Evolutionary conservation across 2,888 invertebrate genomes (phyloP).

Genomic region (Adineta ricciae): DNA sequence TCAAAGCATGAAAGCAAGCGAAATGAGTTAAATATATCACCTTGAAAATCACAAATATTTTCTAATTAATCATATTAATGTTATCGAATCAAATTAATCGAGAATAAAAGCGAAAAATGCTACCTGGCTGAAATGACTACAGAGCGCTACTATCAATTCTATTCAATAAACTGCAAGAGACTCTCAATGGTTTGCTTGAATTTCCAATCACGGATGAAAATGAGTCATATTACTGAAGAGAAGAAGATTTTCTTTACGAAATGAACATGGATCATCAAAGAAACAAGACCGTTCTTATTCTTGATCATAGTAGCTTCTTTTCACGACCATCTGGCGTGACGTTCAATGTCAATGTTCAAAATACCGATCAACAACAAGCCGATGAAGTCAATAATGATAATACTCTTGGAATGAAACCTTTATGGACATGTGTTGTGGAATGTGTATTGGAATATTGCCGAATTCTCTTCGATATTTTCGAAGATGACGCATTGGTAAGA

Average conservation of each 20-base stretch:
- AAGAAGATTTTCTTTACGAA: neutral
- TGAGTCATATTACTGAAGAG: too few relatives aligned
- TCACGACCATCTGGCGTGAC: slow-evolving; percentile 70
- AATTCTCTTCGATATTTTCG: slow-evolving; percentile 93
- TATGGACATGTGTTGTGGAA: slow-evolving; percentile 93
- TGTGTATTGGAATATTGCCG: slow-evolving; percentile 87
- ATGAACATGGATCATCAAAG: neutral
- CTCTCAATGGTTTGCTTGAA: neutral
- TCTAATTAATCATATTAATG: too few relatives aligned
- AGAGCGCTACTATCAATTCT: neutral
- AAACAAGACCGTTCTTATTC: slow-evolving; percentile 79
- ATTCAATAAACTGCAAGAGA: neutral
- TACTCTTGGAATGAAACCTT: slow-evolving; percentile 57
- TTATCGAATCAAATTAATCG: too few relatives aligned
- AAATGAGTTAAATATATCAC: too few relatives aligned
- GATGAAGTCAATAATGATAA: neutral
- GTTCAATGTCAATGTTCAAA: slow-evolving; percentile 68
- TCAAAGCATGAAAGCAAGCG: too few relatives aligned
- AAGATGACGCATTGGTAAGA: slow-evolving; percentile 69
- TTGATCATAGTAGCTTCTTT: slow-evolving; percentile 86
- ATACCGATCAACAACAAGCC: slow-evolving; percentile 60
- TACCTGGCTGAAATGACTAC: too few relatives aligned
- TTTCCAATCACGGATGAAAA: neutral
- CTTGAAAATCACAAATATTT: too few relatives aligned
- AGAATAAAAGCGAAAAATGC: too few relatives aligned